A percentile compares a stretch with the other conserved stretches of the same genome.
These are phyloP conservation scores for Empidonax traillii DNA, from an alignment of 2,113 vertebrate genomes.

Conservation along the genomic window DNA sequence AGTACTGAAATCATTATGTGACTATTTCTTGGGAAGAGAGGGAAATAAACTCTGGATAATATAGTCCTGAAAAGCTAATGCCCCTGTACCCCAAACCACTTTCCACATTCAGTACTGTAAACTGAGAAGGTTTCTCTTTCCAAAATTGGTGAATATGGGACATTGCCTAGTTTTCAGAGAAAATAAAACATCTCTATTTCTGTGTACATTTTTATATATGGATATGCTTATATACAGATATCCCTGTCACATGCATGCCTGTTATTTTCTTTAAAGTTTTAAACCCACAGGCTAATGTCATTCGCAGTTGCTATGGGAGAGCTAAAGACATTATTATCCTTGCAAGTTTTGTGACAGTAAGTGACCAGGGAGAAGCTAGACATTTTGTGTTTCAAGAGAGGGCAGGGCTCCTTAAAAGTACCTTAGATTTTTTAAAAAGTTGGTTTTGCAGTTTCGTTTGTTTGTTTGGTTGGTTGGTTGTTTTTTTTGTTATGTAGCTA, in stretches of 20 bases:
- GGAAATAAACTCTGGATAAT: not conserved
- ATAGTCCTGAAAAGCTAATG: not conserved
- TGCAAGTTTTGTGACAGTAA: not conserved
- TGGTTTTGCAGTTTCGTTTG: not conserved
- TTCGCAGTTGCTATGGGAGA: not conserved
- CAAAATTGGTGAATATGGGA: not conserved
- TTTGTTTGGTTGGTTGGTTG: no score
- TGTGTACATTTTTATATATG: not conserved
- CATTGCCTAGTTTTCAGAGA: not conserved
- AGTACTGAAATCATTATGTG: not conserved
- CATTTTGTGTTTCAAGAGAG: not conserved
- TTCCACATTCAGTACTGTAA: not conserved
- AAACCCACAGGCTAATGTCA: not conserved
- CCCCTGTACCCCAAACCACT: not conserved
- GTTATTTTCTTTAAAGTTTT: not conserved
- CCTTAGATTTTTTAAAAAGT: not conserved
- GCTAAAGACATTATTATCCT: not conserved
- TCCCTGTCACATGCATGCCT: fast-evolving
- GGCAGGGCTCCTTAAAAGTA: not conserved
- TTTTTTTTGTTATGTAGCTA: not conserved
- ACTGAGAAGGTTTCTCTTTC: not conserved
- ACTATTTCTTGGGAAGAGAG: not conserved
- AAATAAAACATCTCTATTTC: not conserved
- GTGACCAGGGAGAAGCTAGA: not conserved
- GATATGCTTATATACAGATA: fast-evolving